Conservation (phyloP, 2,113 vertebrate genomes). For the Nerophis ophidion region DNA sequence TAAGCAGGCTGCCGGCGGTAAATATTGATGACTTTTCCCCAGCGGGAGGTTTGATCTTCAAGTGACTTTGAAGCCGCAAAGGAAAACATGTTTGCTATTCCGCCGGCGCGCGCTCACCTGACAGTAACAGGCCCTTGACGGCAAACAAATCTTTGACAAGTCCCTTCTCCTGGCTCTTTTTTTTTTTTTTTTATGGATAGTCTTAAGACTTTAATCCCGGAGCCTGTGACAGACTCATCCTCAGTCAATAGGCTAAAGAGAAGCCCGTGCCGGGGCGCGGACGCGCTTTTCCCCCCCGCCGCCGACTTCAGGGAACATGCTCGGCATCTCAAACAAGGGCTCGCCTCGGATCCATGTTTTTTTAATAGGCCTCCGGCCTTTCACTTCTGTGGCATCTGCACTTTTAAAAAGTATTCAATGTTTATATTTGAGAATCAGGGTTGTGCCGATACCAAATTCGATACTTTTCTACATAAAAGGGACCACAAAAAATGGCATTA, state of each 20-base stretch:
- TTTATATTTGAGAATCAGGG: too few relatives aligned
- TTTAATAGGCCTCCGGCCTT: conserved; percentile 1
- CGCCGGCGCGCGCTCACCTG: conserved; percentile 40
- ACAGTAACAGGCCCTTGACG: conserved; percentile 57
- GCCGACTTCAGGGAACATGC: conserved; percentile 51
- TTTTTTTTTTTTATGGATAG: conserved; percentile 70
- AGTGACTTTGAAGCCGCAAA: conserved; percentile 61
- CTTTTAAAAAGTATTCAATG: too few relatives aligned
- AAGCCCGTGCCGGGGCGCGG: conserved; percentile 58
- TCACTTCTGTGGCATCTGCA: not conserved
- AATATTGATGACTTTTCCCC: conserved; percentile 11
- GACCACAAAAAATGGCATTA: too few relatives aligned
- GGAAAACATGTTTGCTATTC: conserved; percentile 49
- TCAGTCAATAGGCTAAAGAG: conserved; percentile 75
- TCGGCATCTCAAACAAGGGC: conserved; percentile 63
- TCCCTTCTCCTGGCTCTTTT: conserved; percentile 49
- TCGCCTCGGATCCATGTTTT: conserved; percentile 44
- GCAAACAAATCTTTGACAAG: conserved; percentile 69
- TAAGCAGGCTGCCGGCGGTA: not conserved
- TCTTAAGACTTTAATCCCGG: conserved; percentile 78
- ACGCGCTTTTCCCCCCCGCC: conserved; percentile 57
- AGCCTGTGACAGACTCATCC: conserved; percentile 72
- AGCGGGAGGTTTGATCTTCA: conserved; percentile 56
- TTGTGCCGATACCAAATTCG: too few relatives aligned
- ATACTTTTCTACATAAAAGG: too few relatives aligned